Evolutionary conservation across 23 tunicate species (phyloP), one percentile per base, ranked within the genome.

Genomic region (Phallusia fumigata): DNA sequence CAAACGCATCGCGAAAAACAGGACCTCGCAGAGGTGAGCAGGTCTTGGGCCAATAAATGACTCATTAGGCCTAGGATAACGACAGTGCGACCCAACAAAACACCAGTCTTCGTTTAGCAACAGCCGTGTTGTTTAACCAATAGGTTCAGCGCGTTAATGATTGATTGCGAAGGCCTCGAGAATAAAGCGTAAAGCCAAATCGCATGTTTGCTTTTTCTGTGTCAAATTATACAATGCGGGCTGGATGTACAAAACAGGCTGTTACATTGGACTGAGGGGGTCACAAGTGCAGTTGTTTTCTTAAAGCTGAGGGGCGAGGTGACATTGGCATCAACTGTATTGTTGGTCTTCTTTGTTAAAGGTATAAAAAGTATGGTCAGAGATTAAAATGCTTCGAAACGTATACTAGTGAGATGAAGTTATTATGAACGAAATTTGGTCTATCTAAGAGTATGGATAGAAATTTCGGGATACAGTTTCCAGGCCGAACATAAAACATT

Each of bases 61-160:
- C 69, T 58, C 69, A 58, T 58, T 58, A 58, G 69, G 47, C 69
- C 26, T 22, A 21, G 69, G 69, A 58, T 58, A 58, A 58, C 69
- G 69, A 58, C 69, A 58, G 69, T 1, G 69, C 69, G 28, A 13
- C 16, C 69, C 69, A 58, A 58, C 69, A 58, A 58, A 58, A 58
- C 8, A 11, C 8, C 15, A 21, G 69, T 24, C 69, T 58, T 24
- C 69, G 69, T 24, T 21, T 22, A 58, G 69, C 69, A 58, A 58
- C 3, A 24, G 69, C 28, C 16, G 5, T 58, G 28, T 22, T 58
- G 69, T 58, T 22, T 58, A 13, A 8, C 69, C 69, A 58, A 6
- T 24, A 8, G 28, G 69, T 58, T n/a, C n/a, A n/a, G n/a, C n/a
- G n/a, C n/a, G n/a, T n/a, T 58, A 58, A 58, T 58, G 28, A 58